Evolutionary conservation across 1,140 invertebrate genomes (phyloP), one percentile per base, ranked within the genome.

Genomic region (Babylonia areolata): DNA sequence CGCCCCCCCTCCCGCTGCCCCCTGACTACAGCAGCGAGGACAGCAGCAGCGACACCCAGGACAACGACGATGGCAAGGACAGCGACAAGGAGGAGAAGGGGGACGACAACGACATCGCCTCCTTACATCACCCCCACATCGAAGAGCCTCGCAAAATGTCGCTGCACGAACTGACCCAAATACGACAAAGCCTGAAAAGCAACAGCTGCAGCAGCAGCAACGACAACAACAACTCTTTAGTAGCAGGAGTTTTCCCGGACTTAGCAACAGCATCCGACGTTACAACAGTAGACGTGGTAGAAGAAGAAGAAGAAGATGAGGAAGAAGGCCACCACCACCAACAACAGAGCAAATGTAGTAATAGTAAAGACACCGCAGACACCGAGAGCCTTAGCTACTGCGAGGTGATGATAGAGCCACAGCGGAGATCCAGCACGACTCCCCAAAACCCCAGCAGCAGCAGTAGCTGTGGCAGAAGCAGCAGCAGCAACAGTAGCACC

Each of bases 101-200:
- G 0, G 71, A 20, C 46, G 46, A 51, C 46, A 51, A 51, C 46
- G 46, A 51, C 6, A 20, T 11, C 6, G 9, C 6, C 46, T 20
- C 46, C 20, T 51, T 20, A 51, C 46, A 6, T 20, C 20, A 11
- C 46, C 20, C 46, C 46, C 46, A 51, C 71, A 33, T 31, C 2
- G 75, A 77, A 39, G 37, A 77, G 40, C 35, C 75, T 77, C 20
- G 37, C 37, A 37, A 73, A 35, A 73, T 33, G 71, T 73, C 71
- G 35, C 71, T 64, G 12, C 31, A 73, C 9, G 71, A 11, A 20
- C 71, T 73, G 71, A 6, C 35, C 2, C 71, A 33, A 73, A 73
- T 11, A n/a, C 58, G 17, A 28, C 58, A 64, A 23, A 11, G 28
- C 46, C 17, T 64, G 23, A 28, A 64, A 64, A 3, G 58, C 0